Evolutionary conservation across 2,797 vertebrate genomes (phyloP), one percentile per base, ranked within the genome.

Genomic region (Girardinus metallicus): DNA sequence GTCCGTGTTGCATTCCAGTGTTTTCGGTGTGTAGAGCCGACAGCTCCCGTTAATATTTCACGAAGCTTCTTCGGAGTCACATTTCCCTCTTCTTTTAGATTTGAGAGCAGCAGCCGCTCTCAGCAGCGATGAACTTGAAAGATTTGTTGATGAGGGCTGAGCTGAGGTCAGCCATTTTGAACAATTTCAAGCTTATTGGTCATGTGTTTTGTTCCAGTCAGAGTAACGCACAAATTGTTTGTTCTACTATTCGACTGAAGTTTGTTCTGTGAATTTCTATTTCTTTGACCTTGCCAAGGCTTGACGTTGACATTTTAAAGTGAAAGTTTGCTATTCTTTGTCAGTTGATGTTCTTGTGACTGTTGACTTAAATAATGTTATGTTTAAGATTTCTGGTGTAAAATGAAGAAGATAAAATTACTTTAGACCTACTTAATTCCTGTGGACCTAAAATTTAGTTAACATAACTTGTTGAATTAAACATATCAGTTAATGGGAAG

Each of bases 31-130:
- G 4, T 29, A 2, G n/a, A 29, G 55, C 55, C 12, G n/a, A 29
- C 53, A 60, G 85, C 36, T 1, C 43, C 5, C 73, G 78, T 95
- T 91, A 95, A 96, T 95, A 92, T 94, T 96, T 95, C 15, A 96
- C 92, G 85, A 89, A 55, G 79, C 84, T 86, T 83, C 91, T 91
- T 93, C 80, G 77, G 93, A 87, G 77, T 96, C 94, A 76, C 73
- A 74, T 96, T 96, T 93, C 95, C 60, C 78, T 74, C 83, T 83
- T 83, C 79, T 70, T 80, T 82, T 84, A 70, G 91, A 88, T 89
- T 87, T 85, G 74, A 87, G 71, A 83, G 76, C 80, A 76, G 80
- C 79, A 26, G 72, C 80, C 62, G 55, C 60, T 81, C 41, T 71
- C 41, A 43, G 41, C 13, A 12, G 5, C 3, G 23, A 71, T 81